Evolutionary conservation across 2,113 vertebrate species (phyloP).

Genomic region (Spilogale gracilis): DNA sequence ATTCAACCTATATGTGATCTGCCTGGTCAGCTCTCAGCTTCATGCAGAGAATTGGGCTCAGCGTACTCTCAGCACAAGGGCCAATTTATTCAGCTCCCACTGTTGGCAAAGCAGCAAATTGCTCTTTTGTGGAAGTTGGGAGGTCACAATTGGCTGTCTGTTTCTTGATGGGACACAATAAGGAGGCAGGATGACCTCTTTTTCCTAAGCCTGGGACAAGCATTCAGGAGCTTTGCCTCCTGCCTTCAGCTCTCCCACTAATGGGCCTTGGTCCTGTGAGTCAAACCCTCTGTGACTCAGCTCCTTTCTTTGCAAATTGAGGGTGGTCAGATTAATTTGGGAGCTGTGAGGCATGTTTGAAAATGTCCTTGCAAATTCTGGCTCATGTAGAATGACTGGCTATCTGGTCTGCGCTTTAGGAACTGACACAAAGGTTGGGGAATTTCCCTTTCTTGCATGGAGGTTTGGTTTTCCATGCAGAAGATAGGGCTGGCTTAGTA

Average conservation of each 20-base stretch:
- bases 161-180: slow-evolving; percentile 68
- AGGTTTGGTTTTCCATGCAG: slow-evolving; percentile 34
- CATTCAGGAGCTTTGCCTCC: slow-evolving; percentile 42
- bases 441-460: slow-evolving; percentile 61
- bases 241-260: slow-evolving; percentile 36
- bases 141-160: slow-evolving; percentile 77
- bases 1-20: not conserved
- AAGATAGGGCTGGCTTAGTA: not conserved
- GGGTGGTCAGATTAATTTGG: slow-evolving; percentile 62
- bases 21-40: not conserved
- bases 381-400: slow-evolving; percentile 54
- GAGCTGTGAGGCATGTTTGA: slow-evolving; percentile 43
- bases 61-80: slow-evolving; percentile 51
- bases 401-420: slow-evolving; percentile 22
- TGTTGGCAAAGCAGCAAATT: slow-evolving; percentile 73
- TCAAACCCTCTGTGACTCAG: slow-evolving; percentile 72
- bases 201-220: slow-evolving; percentile 12
- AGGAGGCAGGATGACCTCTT: slow-evolving; percentile 62
- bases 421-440: slow-evolving; percentile 47
- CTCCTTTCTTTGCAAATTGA: slow-evolving; percentile 67
- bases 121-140: slow-evolving; percentile 72
- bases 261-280: not conserved
- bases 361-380: slow-evolving; percentile 60
- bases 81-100: slow-evolving; percentile 54
- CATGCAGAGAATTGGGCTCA: not conserved